phyloP scores from a whole-genome alignment of 2,888 invertebrate genomes.

The Andrena trimmerana region DNA sequence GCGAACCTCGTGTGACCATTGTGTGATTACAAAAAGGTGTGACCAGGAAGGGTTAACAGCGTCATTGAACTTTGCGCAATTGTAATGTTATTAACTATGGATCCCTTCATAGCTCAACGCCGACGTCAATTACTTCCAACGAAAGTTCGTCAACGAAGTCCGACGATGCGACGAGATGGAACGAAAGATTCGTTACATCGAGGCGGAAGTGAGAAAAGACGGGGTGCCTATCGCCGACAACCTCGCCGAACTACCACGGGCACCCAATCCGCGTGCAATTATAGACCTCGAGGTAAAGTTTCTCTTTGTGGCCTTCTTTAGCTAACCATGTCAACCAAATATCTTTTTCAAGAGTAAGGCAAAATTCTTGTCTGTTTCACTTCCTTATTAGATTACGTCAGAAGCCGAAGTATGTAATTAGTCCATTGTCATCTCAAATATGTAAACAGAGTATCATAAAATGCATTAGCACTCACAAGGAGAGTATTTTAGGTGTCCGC shows the following conservation, averaged over 20 bases:
- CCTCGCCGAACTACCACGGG: constrained; percentile 86
- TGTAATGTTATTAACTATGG: constrained; percentile 7
- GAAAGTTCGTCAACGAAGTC: constrained; percentile 96
- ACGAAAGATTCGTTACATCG: constrained; percentile 93
- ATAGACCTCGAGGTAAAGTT: constrained; percentile 93
- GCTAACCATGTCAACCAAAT: too few relatives aligned
- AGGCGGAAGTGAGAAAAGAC: constrained; percentile 94
- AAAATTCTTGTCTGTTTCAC: too few relatives aligned
- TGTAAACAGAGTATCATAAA: too few relatives aligned
- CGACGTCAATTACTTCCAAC: constrained; percentile 95
- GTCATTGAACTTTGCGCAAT: not conserved
- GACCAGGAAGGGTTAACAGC: not conserved
- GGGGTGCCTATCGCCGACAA: constrained; percentile 91
- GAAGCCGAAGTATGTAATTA: too few relatives aligned
- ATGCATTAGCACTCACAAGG: too few relatives aligned
- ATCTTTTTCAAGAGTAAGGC: too few relatives aligned
- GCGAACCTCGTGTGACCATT: too few relatives aligned
- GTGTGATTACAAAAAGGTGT: too few relatives aligned
- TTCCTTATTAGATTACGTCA: too few relatives aligned
- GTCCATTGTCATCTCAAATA: too few relatives aligned
- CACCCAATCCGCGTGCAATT: constrained; percentile 93
- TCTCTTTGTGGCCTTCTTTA: constrained; percentile 1
- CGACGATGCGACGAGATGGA: constrained; percentile 97
- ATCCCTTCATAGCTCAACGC: constrained; percentile 90
- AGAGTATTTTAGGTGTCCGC: too few relatives aligned